Evolutionary conservation across 2,113 vertebrate genomes (phyloP).

Genomic region (Laticauda laticaudata): DNA sequence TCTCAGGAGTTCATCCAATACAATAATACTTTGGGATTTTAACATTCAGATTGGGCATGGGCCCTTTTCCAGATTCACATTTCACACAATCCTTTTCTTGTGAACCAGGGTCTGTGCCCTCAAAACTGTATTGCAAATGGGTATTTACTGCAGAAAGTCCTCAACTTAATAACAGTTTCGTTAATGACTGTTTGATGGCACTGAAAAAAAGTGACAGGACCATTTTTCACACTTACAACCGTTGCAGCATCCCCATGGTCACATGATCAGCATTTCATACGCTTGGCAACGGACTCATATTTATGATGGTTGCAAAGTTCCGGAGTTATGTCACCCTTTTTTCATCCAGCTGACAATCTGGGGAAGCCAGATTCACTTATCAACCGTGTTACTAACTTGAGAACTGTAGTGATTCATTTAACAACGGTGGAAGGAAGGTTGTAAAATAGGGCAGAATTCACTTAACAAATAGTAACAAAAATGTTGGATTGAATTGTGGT

Average conservation of each 20-base stretch:
- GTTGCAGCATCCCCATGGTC: too few relatives aligned
- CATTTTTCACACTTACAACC: too few relatives aligned
- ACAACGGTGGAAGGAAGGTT: background rate
- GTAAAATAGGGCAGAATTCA: background rate
- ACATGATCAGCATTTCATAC: too few relatives aligned
- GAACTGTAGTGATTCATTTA: background rate
- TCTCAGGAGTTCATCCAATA: too few relatives aligned
- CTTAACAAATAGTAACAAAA: background rate
- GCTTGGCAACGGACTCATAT: too few relatives aligned
- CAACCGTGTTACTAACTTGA: background rate
- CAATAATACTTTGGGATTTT: background rate
- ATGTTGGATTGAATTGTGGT: too few relatives aligned
- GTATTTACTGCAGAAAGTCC: too few relatives aligned
- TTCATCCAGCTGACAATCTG: background rate
- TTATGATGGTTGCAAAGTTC: too few relatives aligned
- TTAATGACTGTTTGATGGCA: too few relatives aligned
- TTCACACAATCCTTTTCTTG: background rate
- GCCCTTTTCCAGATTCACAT: background rate
- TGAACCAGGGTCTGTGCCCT: background rate
- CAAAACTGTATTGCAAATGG: background rate
- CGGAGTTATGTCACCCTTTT: too few relatives aligned
- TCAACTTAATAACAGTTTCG: too few relatives aligned
- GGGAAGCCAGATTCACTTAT: background rate
- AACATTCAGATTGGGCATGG: background rate
- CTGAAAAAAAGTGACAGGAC: too few relatives aligned